Base-by-base conservation (phyloP, 2,888 invertebrate species). In the Steinernema carpocapsae region DNA sequence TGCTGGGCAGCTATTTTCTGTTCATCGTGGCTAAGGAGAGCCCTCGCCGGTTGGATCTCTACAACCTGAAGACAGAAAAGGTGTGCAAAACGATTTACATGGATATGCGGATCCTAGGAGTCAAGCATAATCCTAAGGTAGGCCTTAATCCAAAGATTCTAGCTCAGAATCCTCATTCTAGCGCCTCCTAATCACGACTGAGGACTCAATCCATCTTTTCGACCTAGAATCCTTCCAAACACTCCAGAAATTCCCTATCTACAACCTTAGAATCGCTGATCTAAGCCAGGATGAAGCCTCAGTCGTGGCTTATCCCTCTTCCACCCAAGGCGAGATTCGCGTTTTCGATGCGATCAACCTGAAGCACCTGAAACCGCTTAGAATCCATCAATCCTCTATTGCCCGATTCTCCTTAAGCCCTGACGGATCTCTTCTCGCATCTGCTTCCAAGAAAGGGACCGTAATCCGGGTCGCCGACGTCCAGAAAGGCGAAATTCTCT, bases 401-500 rank as follows among this genome's bases (percentile, higher is more conserved):
- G 26, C 37, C 29, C 24, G 1, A 7, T 17, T 64, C 17, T 6
- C 22, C 2, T 12, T 64, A 7, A 64, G 29, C 32, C 17, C 10
- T 29, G 64, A 64, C n/a, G 64, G 64, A 10, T 26, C 64, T n/a
- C 64, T 64, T 17, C 32, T 64, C 17, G 64, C 64, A 1, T 29
- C 32, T 29, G 64, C 64, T 12, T 64, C 64, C 17, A 10, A 29
- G 64, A 64, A 64, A 32, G 64, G 64, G 1, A 64, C 64, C 29
- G 64, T 64, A 17, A 64, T 64, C 64, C 64, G 64, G 10, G 64
- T 64, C 17, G 29, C 32, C 32, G 64, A 64, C 64, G 32, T 32
- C 12, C 29, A 32, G 32, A 64, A 7, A 1, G 17, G 32, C 17
- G 12, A 26, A 1, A 29, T 64, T 12, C 29, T 64, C 17, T 64